phyloP scores from a whole-genome alignment of 1,140 invertebrate species.

The Holotrichia oblita region DNA sequence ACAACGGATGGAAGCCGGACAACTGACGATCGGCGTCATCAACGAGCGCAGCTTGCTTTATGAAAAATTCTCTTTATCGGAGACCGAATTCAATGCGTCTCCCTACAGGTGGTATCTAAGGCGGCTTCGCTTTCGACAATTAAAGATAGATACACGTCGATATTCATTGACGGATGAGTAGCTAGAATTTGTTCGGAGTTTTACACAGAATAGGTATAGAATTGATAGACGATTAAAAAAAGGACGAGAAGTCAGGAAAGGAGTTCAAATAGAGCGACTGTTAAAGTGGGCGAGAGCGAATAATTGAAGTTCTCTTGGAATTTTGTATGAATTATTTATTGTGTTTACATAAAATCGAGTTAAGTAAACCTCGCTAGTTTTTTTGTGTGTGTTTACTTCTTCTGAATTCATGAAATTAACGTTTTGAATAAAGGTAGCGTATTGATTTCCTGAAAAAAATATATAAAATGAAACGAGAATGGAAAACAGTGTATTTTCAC shows the following conservation, averaged over 20 bases:
- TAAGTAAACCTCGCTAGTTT: no score
- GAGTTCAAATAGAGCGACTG: no score
- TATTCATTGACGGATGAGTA: neutral
- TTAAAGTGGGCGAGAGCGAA: neutral
- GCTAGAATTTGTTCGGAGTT: neutral
- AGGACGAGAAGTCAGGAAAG: neutral
- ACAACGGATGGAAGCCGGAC: neutral
- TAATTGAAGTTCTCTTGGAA: neutral
- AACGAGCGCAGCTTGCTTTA: neutral
- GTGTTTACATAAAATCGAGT: no score
- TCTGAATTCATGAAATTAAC: no score
- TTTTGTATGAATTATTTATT: no score
- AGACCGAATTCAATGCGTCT: neutral
- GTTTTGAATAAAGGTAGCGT: no score
- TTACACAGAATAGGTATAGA: neutral
- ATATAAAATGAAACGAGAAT: no score
- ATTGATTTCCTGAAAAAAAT: no score
- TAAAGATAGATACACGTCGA: neutral
- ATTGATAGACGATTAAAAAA: neutral
- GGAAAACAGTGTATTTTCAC: no score
- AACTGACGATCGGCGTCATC: conserved; percentile 10
- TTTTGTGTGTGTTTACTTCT: no score
- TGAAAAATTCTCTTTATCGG: neutral
- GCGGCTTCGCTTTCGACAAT: neutral
- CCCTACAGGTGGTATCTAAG: neutral